Conservation (phyloP, 2,797 vertebrate genomes). For the Parotocinclus haroldoi region DNA sequence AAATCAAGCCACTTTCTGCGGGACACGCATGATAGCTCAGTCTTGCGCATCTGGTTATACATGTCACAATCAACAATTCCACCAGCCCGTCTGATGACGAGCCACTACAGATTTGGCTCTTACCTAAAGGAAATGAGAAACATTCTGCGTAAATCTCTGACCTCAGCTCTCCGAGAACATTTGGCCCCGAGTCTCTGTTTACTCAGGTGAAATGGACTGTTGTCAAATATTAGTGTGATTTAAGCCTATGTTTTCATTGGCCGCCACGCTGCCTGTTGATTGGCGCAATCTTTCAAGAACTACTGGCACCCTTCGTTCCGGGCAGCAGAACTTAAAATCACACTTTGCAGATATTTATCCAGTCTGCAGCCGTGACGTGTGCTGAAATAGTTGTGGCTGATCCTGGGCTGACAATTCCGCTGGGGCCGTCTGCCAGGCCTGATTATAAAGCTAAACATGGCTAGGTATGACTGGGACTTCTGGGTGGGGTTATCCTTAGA, state of each 20-base stretch:
- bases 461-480: constrained; percentile 43
- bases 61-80: constrained; percentile 9
- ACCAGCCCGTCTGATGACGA: constrained; percentile 31
- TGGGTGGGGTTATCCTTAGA: constrained; percentile 39
- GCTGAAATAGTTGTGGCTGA: constrained; percentile 55
- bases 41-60: constrained; percentile 24
- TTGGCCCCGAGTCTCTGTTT: constrained; percentile 42
- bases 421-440: constrained; percentile 27
- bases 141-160: constrained; percentile 28
- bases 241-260: constrained; percentile 43
- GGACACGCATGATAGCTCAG: background rate
- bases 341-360: constrained; percentile 54
- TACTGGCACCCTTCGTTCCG: constrained; percentile 31
- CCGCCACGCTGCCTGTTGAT: constrained; percentile 37
- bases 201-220: constrained; percentile 47
- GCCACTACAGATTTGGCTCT: constrained; percentile 27
- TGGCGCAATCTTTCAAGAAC: constrained; percentile 41
- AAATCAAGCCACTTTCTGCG: background rate
- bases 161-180: constrained; percentile 27
- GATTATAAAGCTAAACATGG: constrained; percentile 51
- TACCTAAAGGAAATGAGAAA: constrained; percentile 32
- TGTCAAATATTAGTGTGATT: constrained; percentile 54
- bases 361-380: constrained; percentile 61
- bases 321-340: constrained; percentile 49
- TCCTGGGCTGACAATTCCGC: constrained; percentile 37